phyloP scores from a whole-genome alignment of 1,140 invertebrate genomes.

The Anadara kagoshimensis region DNA sequence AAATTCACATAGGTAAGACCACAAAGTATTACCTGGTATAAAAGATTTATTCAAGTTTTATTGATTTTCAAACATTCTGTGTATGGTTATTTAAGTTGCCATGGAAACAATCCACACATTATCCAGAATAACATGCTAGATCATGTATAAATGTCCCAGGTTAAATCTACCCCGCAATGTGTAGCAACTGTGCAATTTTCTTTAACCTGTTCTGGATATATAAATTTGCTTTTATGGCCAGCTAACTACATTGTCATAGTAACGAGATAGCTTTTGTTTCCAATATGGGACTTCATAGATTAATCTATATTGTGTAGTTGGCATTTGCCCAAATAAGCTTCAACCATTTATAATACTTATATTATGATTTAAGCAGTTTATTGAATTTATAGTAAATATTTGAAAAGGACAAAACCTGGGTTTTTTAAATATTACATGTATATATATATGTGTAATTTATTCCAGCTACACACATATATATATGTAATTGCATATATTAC shows the following conservation, averaged over 20 bases:
- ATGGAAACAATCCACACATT: conserved; percentile 52
- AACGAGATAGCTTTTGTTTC: conserved; percentile 48
- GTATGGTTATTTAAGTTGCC: conserved; percentile 48
- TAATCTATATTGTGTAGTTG: conserved; percentile 44
- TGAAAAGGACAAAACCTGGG: too few relatives aligned
- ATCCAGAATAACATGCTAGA: conserved; percentile 40
- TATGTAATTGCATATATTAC: not conserved
- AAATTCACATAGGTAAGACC: too few relatives aligned
- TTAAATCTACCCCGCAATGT: conserved; percentile 33
- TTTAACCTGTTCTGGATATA: conserved; percentile 15
- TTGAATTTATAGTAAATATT: too few relatives aligned
- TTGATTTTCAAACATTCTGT: conserved; percentile 45
- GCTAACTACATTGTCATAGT: conserved; percentile 42
- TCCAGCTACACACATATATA: not conserved
- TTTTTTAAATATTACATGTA: not conserved
- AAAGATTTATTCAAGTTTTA: conserved; percentile 62
- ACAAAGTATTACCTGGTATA: conserved; percentile 34
- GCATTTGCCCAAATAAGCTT: conserved; percentile 37
- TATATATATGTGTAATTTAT: conserved; percentile 11
- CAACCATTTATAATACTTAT: conserved; percentile 45
- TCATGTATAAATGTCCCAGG: conserved; percentile 38
- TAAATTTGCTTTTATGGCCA: conserved; percentile 34
- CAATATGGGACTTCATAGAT: conserved; percentile 36
- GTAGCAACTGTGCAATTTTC: conserved; percentile 38
- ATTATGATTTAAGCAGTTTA: conserved; percentile 4